Percentiles rank a stretch among this genome's conserved stretches.
phyloP scores from a whole-genome alignment of 2,113 vertebrate genomes.

The Cervus canadensis region DNA sequence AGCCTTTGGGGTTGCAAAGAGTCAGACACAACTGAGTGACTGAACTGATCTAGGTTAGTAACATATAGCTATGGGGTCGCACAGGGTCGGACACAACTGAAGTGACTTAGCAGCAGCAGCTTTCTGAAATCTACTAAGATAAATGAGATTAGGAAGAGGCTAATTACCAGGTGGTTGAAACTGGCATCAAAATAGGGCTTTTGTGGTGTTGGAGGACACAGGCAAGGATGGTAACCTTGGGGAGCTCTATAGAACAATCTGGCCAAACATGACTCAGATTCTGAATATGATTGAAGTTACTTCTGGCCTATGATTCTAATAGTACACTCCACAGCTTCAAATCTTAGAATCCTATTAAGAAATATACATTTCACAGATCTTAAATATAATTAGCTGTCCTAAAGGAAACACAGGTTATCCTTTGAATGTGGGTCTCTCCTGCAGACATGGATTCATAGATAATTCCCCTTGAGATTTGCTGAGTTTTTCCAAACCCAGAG shows the following conservation, averaged over 20 bases:
- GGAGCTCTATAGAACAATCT: background rate
- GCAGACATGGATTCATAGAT: background rate
- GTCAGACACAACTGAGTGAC: background rate
- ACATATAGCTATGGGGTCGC: background rate
- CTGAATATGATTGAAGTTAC: background rate
- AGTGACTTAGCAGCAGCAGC: too few species aligned
- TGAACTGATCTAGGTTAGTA: background rate
- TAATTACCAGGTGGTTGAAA: background rate
- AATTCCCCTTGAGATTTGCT: background rate
- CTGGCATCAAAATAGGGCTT: background rate
- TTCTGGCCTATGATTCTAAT: background rate
- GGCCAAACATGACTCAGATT: background rate
- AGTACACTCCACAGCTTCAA: background rate
- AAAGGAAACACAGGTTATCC: background rate
- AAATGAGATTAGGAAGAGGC: background rate
- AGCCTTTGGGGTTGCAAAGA: background rate
- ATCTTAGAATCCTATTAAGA: background rate
- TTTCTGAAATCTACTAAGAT: background rate
- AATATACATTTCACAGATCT: background rate
- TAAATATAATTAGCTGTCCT: background rate
- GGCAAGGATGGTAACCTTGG: background rate
- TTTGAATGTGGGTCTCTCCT: background rate
- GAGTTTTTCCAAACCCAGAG: background rate
- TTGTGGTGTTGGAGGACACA: background rate
- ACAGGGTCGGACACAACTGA: too few species aligned